These are phyloP conservation scores for Cynodonichthys magdalenae DNA, from an alignment of 2,797 vertebrate species.

Conservation along the genomic window DNA sequence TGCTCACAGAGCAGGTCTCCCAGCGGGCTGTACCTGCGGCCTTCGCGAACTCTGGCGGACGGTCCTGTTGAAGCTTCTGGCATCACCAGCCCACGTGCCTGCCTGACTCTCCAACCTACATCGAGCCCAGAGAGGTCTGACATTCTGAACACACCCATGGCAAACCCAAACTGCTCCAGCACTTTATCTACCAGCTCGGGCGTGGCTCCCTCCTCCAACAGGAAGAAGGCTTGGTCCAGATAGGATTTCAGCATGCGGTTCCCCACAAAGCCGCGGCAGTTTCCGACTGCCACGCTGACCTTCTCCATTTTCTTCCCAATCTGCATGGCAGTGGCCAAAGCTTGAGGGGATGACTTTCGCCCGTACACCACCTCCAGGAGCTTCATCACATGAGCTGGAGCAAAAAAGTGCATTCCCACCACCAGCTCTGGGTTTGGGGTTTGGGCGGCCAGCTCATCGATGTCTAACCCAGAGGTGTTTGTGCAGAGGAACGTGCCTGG, in stretches of 20 bases:
- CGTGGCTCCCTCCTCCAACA: conserved; percentile 90
- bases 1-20: conserved; percentile 88
- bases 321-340: conserved; percentile 87
- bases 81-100: conserved; percentile 77
- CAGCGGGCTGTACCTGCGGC: conserved; percentile 87
- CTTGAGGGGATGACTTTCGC: conserved; percentile 77
- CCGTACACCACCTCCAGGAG: conserved; percentile 90
- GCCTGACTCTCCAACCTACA: conserved; percentile 87
- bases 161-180: conserved; percentile 91
- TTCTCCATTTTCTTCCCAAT: conserved; percentile 88
- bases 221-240: conserved; percentile 81
- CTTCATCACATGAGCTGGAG: conserved; percentile 92
- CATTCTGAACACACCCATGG: conserved; percentile 89
- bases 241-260: conserved; percentile 89
- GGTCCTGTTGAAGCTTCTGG: conserved; percentile 60
- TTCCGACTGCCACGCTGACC: conserved; percentile 89
- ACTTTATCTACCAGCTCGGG: conserved; percentile 86
- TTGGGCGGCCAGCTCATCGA: conserved; percentile 87
- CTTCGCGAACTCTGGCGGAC: conserved; percentile 67
- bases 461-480: conserved; percentile 88
- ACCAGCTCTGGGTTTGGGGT: conserved; percentile 83
- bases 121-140: conserved; percentile 92
- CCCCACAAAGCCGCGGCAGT: conserved; percentile 91
- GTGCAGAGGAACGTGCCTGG: conserved; percentile 85
- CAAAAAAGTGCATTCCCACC: conserved; percentile 93